phyloP scores from a whole-genome alignment of 2,113 vertebrate genomes.

The Orthochromis malagaraziensis region DNA sequence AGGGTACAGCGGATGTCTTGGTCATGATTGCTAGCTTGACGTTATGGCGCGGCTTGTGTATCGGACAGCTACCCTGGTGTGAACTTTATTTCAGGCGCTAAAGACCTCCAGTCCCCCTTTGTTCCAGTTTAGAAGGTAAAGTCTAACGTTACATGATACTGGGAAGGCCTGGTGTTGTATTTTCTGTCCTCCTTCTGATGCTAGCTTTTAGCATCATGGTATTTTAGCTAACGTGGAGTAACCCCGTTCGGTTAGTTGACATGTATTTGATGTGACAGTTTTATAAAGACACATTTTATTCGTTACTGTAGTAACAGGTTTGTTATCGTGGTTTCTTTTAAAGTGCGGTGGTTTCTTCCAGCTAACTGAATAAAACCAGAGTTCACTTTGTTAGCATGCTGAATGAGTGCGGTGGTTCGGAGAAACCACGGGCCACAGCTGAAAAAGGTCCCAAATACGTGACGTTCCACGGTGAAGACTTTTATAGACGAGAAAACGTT shows the following conservation, averaged over 20 bases:
- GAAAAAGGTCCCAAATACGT: neutral
- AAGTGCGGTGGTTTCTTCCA: accelerated
- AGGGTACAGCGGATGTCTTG: neutral
- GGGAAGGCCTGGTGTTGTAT: too few species aligned
- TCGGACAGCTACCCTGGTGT: neutral
- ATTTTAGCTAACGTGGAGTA: neutral
- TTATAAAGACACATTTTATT: accelerated
- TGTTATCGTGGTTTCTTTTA: neutral
- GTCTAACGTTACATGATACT: accelerated
- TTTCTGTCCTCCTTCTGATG: accelerated
- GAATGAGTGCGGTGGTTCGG: neutral
- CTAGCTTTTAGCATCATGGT: neutral
- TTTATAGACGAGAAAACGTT: neutral
- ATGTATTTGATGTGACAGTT: accelerated
- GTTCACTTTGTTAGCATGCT: neutral
- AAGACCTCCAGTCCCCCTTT: neutral
- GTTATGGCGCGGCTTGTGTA: neutral
- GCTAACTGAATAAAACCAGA: neutral
- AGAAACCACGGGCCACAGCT: accelerated
- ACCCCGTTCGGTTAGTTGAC: neutral
- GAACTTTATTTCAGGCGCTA: neutral
- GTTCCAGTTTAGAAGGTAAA: neutral
- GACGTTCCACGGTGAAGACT: neutral
- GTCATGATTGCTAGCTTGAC: neutral
- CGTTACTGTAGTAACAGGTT: neutral